These are phyloP conservation scores for Myodes glareolus DNA, from an alignment of 2,113 vertebrate genomes.

Conservation along the genomic window DNA sequence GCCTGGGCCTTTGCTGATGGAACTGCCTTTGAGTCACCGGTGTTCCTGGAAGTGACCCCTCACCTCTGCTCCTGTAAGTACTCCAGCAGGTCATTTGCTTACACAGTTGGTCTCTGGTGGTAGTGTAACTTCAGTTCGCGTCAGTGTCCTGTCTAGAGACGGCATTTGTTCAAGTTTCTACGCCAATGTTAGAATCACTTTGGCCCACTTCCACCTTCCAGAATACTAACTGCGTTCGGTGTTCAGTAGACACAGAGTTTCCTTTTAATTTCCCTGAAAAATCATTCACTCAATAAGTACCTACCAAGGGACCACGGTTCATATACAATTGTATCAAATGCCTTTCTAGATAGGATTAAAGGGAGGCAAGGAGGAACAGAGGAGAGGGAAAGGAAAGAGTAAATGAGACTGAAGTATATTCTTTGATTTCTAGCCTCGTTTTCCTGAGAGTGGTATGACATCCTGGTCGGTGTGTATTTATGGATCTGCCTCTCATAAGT, in stretches of 20 bases:
- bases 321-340: background rate
- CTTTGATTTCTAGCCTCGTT: background rate
- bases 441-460: background rate
- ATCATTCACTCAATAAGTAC: conserved; percentile 16
- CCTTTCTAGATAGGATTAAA: background rate
- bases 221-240: background rate
- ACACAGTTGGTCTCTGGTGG: too few relatives aligned
- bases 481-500: background rate
- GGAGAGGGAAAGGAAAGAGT: background rate
- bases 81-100: too few relatives aligned
- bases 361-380: background rate
- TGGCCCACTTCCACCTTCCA: background rate
- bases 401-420: background rate
- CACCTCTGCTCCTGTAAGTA: background rate
- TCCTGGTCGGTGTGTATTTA: background rate
- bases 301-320: background rate
- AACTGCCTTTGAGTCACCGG: background rate
- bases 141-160: background rate
- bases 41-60: background rate
- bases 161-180: background rate
- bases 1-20: background rate
- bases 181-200: background rate
- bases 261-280: conserved; percentile 7
- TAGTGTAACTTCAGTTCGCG: background rate
- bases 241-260: background rate